phyloP scores from a whole-genome alignment of 2,797 vertebrate species.

The Poecile montanus region DNA sequence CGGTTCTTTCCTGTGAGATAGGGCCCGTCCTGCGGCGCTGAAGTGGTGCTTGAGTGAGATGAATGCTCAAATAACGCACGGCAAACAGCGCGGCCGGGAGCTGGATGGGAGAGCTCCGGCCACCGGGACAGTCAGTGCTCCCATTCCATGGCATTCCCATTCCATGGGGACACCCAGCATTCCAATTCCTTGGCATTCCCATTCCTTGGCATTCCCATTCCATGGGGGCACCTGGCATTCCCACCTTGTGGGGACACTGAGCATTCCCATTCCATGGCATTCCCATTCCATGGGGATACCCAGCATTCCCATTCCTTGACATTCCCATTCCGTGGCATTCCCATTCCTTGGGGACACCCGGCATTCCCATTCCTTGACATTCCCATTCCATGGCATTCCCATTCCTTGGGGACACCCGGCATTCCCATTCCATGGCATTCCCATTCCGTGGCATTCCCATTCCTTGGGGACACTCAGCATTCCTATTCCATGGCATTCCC shows the following conservation, averaged over 20 bases:
- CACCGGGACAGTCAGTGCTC: background rate
- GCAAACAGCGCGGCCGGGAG: background rate
- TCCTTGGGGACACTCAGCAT: background rate
- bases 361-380: background rate
- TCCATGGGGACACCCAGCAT: too few relatives aligned
- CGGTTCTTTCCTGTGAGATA: background rate
- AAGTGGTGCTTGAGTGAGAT: conserved; percentile 43
- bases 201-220: accelerated
- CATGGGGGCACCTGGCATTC: too few relatives aligned
- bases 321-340: too few relatives aligned
- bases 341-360: background rate
- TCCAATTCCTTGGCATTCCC: accelerated
- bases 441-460: background rate
- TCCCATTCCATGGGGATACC: too few relatives aligned
- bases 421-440: accelerated
- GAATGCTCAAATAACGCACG: conserved; percentile 16
- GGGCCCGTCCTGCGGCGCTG: background rate
- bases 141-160: accelerated
- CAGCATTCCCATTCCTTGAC: background rate
- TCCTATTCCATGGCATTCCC: background rate
- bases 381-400: background rate
- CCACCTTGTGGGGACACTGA: background rate
- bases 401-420: background rate
- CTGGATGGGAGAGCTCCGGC: background rate
- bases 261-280: accelerated